Conservation (phyloP, 2,797 vertebrate genomes). For the Cirrhinus molitorella region DNA sequence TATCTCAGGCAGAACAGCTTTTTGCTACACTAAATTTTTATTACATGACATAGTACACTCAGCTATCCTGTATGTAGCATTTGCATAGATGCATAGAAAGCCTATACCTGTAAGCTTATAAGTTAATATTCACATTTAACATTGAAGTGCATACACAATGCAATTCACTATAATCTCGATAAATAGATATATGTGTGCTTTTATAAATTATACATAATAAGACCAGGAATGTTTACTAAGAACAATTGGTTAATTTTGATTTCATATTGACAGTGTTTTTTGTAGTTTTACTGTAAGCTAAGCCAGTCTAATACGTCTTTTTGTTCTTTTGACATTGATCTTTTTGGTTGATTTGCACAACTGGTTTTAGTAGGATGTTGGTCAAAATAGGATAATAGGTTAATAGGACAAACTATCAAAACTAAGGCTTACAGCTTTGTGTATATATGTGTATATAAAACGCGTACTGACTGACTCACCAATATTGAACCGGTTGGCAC, state of each 20-base stretch:
- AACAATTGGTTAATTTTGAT: not conserved
- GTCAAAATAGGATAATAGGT: not conserved
- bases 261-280: not conserved
- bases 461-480: constrained; percentile 29
- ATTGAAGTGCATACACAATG: not conserved
- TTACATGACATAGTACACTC: not conserved
- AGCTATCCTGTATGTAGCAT: not conserved
- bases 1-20: not conserved
- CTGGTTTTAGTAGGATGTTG: constrained; percentile 36
- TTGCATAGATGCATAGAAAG: not conserved
- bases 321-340: constrained; percentile 13
- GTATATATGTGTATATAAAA: not conserved
- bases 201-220: not conserved
- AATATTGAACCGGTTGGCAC: constrained; percentile 15
- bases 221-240: not conserved
- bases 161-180: not conserved
- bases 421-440: not conserved
- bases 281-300: not conserved
- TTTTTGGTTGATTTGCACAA: constrained; percentile 16
- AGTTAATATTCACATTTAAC: not conserved
- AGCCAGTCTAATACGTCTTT: not conserved
- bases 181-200: too few relatives aligned
- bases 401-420: not conserved
- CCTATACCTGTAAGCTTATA: not conserved
- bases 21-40: not conserved